These are phyloP conservation scores for Perca flavescens DNA, from an alignment of 2,113 vertebrate genomes.

Conservation along the genomic window DNA sequence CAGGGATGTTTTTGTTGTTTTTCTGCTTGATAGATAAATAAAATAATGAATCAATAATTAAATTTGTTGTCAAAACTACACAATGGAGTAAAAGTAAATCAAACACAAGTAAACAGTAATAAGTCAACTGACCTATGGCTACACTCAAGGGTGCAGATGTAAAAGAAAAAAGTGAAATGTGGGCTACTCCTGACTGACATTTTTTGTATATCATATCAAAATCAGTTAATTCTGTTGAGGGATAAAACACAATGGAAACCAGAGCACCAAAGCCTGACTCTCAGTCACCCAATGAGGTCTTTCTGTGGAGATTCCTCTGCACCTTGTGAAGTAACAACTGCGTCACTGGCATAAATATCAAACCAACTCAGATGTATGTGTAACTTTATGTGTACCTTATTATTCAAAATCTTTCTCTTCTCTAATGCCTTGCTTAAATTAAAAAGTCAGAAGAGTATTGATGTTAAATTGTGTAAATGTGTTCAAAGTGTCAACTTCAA, in stretches of 20 bases:
- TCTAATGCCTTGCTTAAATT: neutral
- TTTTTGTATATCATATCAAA: no score
- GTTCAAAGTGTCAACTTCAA: constrained; percentile 1
- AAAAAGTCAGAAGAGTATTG: neutral
- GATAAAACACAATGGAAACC: no score
- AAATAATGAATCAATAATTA: neutral
- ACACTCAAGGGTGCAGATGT: no score
- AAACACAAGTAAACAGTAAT: neutral
- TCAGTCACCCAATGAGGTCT: no score
- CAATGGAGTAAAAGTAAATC: neutral
- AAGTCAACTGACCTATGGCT: no score
- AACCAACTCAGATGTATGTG: neutral
- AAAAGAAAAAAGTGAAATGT: no score
- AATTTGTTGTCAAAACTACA: no score
- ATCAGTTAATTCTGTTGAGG: no score
- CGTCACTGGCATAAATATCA: neutral
- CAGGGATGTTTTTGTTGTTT: neutral
- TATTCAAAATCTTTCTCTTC: neutral
- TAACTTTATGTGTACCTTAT: neutral
- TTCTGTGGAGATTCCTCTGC: neutral
- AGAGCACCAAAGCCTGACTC: no score
- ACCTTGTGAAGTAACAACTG: neutral
- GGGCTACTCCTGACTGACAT: no score
- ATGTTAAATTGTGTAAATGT: neutral
- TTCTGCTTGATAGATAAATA: neutral